These are phyloP conservation scores for Intellagama lesueurii DNA, from an alignment of 2,797 vertebrate species.

Conservation along the genomic window DNA sequence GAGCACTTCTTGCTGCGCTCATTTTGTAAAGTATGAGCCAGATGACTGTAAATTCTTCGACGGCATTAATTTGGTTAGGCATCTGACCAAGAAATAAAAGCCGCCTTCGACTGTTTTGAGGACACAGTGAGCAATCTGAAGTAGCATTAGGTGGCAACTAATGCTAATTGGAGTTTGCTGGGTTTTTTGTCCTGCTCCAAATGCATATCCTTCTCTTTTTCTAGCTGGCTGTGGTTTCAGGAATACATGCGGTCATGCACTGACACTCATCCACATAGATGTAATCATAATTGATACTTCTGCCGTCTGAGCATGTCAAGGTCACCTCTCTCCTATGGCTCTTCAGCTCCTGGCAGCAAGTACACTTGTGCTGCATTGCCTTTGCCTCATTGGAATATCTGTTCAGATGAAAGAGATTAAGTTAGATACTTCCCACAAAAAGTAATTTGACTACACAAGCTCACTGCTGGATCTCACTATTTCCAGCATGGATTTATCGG, in stretches of 20 bases:
- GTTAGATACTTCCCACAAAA: not conserved
- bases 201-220: not conserved
- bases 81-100: conserved; percentile 1
- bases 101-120: not conserved
- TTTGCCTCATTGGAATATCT: conserved; percentile 85
- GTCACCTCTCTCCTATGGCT: conserved; percentile 76
- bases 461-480: not conserved
- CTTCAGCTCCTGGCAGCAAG: conserved; percentile 84
- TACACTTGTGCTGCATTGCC: conserved; percentile 78
- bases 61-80: not conserved
- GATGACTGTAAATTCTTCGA: not conserved
- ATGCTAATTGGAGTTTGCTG: not conserved
- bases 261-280: conserved; percentile 82
- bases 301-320: conserved; percentile 80
- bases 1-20: not conserved
- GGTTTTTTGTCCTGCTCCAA: not conserved
- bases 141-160: not conserved
- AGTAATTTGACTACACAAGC: not conserved
- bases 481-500: not conserved
- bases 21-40: not conserved
- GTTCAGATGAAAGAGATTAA: not conserved
- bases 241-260: conserved; percentile 70
- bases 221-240: not conserved
- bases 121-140: not conserved
- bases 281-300: conserved; percentile 71